Conservation (phyloP, 2,113 vertebrate genomes). For the Naja naja region DNA sequence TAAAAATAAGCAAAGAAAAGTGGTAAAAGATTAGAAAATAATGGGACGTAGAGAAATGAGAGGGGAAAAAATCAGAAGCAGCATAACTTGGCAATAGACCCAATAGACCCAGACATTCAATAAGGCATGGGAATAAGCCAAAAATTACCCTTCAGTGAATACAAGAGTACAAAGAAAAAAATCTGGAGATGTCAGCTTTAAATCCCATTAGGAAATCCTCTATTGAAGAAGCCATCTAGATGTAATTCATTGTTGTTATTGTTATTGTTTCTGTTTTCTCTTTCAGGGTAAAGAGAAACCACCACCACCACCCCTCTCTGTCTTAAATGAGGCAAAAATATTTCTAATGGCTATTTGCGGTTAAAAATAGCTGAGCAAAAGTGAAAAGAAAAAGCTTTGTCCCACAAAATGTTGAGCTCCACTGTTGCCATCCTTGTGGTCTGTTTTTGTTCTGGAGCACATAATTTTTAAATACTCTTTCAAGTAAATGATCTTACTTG, state of each 20-base stretch:
- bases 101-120: neutral
- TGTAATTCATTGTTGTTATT: neutral
- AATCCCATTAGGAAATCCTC: neutral
- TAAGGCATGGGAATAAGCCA: neutral
- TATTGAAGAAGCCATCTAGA: neutral
- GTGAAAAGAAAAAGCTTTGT: neutral
- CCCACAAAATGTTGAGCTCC: neutral
- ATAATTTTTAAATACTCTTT: neutral
- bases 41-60: neutral
- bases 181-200: neutral
- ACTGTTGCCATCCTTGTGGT: neutral
- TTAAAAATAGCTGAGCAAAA: neutral
- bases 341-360: neutral
- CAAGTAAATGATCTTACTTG: neutral
- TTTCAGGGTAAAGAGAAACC: neutral
- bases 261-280: neutral
- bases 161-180: neutral
- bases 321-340: neutral
- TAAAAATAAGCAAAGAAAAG: neutral
- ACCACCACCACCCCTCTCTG: accelerated
- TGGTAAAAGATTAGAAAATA: neutral
- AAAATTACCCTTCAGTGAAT: neutral
- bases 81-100: neutral
- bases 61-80: neutral
- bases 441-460: neutral